Base-by-base conservation (phyloP, 2,797 vertebrate species). In the Triplophysa yarkandensis region DNA sequence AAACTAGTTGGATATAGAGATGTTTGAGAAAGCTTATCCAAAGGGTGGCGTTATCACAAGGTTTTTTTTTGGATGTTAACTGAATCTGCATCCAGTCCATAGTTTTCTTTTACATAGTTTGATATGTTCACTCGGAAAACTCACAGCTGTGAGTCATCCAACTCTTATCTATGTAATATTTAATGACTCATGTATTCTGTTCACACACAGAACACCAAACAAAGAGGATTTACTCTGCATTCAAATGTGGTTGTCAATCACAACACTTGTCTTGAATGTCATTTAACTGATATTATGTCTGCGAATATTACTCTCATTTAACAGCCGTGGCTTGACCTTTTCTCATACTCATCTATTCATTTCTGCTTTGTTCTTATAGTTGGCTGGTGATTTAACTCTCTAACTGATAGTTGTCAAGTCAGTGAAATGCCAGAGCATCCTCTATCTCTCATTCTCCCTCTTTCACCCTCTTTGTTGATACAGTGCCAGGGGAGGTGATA, bases 401-500 rank as follows among this genome's bases (percentile, higher is more conserved):
- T 55, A 9, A 25, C 39, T 63, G 58, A 44, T 70, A 64, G 30
- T 54, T n/a, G 41, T 13, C 2, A 11, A 55, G 44, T 64, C 27
- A 48, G 39, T 60, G 34, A 57, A 60, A 66, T 74, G 60, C 17
- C 30, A 30, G 19, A 2, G 19, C 17, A 41, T 16, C 17, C 27
- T 48, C 44, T 30, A 1, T 43, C 16, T 43, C 7, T 25, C 17
- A 8, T 4, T 19, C 17, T 66, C n/a, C 23, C 63, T 67, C 21
- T 23, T 30, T 60, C 13, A 23, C 30, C 52, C 23, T 65, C 2
- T 54, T 23, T 71, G 65, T 67, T 46, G 54, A 69, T 50, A 32
- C n/a, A 28, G 13, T 39, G 60, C 65, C 61, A 41, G 43, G 57
- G 67, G 48, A 74, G 21, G n/a, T 4, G 71, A 68, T 65, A 44